phyloP scores from a whole-genome alignment of 2,797 vertebrate species.

The Hydrocynus forskahlii region DNA sequence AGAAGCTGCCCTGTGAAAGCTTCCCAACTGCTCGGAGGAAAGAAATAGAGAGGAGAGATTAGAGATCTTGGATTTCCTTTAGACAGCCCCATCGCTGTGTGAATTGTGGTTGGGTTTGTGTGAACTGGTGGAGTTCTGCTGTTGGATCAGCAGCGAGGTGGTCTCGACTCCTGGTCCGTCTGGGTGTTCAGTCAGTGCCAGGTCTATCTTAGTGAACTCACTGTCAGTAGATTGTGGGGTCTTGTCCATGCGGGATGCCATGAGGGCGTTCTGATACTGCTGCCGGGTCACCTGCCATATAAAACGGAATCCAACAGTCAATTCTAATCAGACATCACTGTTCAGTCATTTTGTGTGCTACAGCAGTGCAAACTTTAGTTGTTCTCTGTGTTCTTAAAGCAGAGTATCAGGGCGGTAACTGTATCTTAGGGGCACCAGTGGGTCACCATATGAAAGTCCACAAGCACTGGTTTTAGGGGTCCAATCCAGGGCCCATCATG shows the following conservation, averaged over 20 bases:
- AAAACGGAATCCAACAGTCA: constrained; percentile 16
- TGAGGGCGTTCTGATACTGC: constrained; percentile 93
- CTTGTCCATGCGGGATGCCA: constrained; percentile 92
- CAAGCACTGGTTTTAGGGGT: no score
- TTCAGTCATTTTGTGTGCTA: no score
- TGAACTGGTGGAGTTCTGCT: constrained; percentile 85
- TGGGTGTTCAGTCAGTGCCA: constrained; percentile 87
- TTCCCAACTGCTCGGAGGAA: constrained; percentile 35
- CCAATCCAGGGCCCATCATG: no score
- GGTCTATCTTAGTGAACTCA: constrained; percentile 89
- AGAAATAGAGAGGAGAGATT: constrained; percentile 1
- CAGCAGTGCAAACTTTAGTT: no score
- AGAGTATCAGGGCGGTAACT: no score
- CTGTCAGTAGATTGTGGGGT: constrained; percentile 94
- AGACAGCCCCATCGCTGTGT: constrained; percentile 85
- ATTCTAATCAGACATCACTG: background rate
- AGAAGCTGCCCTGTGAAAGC: constrained; percentile 45
- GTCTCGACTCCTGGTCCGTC: constrained; percentile 84
- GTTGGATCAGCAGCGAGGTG: constrained; percentile 82
- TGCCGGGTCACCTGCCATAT: constrained; percentile 86
- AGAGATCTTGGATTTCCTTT: constrained; percentile 33
- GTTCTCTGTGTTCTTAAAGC: no score
- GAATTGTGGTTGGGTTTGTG: constrained; percentile 86
- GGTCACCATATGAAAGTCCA: no score
- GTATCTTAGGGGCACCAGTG: no score